These are phyloP conservation scores for Leptura quadrifasciata DNA, from an alignment of 2,888 invertebrate genomes.

Conservation along the genomic window DNA sequence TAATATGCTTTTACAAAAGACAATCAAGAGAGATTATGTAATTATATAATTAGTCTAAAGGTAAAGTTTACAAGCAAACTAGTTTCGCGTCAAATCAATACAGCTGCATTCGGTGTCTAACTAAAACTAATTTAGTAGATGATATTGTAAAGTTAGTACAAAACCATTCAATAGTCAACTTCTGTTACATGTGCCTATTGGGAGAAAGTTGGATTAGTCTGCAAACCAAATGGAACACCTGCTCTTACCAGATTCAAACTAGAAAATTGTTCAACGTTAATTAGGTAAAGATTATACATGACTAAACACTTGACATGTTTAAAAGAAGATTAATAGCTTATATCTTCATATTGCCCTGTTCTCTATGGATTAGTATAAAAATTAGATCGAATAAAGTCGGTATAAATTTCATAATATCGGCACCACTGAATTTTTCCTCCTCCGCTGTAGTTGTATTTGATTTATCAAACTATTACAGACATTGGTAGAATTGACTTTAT, in stretches of 20 bases:
- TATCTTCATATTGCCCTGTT: no score
- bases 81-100: slow-evolving; percentile 29
- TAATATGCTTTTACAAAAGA: not conserved
- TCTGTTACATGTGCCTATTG: slow-evolving; percentile 36
- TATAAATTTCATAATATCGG: no score
- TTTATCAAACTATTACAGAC: no score
- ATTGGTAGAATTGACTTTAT: no score
- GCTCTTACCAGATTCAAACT: not conserved
- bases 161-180: slow-evolving; percentile 40
- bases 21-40: not conserved
- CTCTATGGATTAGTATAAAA: no score
- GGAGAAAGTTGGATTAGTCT: slow-evolving; percentile 32
- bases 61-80: slow-evolving; percentile 7
- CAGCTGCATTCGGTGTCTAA: slow-evolving; percentile 31
- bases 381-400: no score
- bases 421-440: no score
- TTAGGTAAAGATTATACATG: no score
- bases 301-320: no score
- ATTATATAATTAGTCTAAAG: slow-evolving; percentile 26
- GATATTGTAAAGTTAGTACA: slow-evolving; percentile 38
- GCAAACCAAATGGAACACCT: slow-evolving; percentile 28
- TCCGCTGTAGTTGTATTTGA: no score
- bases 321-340: no score
- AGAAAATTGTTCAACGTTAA: not conserved
- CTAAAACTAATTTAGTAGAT: slow-evolving; percentile 43